Evolutionary conservation across 2,888 invertebrate species (phyloP).

Genomic region (Parnassius glacialis): DNA sequence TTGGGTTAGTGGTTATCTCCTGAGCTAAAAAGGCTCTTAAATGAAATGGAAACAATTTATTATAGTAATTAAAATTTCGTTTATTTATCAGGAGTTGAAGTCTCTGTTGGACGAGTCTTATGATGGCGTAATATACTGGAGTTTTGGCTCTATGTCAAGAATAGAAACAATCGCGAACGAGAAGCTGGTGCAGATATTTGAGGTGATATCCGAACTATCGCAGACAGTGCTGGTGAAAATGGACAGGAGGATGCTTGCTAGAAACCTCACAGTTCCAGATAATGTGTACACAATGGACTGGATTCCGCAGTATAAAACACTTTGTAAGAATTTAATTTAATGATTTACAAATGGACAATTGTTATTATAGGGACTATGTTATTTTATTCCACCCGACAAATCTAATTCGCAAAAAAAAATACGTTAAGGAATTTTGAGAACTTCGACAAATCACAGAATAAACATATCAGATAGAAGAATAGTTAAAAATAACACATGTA

Average conservation of each 20-base stretch:
- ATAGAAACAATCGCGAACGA: constrained; percentile 76
- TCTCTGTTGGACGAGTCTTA: constrained; percentile 63
- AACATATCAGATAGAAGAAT: no score
- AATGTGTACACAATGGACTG: constrained; percentile 75
- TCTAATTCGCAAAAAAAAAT: no score
- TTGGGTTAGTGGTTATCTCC: no score
- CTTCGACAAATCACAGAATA: no score
- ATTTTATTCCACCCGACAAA: no score
- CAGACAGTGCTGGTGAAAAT: constrained; percentile 80
- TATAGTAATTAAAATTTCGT: neutral
- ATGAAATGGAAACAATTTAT: neutral
- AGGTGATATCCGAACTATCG: constrained; percentile 72
- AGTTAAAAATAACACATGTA: no score
- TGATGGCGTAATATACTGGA: constrained; percentile 80
- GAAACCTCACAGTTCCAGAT: constrained; percentile 69
- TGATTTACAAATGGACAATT: neutral
- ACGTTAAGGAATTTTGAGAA: no score
- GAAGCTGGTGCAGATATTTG: constrained; percentile 69
- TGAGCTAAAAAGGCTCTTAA: no score
- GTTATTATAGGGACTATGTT: no score
- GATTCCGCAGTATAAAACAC: constrained; percentile 79
- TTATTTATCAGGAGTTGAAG: constrained; percentile 60
- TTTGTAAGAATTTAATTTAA: constrained; percentile 60
- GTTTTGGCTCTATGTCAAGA: constrained; percentile 81
- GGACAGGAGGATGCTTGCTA: constrained; percentile 66